A percentile compares a stretch with the other conserved stretches of the same genome.
These are phyloP conservation scores for Linnaemya vulpina DNA, from an alignment of 2,888 invertebrate species.

Conservation along the genomic window DNA sequence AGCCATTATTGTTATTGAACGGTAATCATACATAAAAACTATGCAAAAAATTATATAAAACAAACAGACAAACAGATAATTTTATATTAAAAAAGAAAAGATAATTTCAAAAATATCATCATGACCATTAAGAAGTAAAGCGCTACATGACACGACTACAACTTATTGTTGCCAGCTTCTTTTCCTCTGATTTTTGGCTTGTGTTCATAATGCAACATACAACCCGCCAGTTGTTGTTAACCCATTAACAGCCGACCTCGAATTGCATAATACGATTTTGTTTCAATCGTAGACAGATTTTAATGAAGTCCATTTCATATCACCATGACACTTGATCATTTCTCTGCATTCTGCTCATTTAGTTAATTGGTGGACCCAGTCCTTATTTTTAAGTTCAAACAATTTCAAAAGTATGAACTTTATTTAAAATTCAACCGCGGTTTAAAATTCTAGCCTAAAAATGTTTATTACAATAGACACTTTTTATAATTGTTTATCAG, in stretches of 20 bases:
- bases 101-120: constrained; percentile 33
- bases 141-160: constrained; percentile 72
- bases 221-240: constrained; percentile 6
- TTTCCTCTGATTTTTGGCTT: constrained; percentile 22
- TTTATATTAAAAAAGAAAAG: constrained; percentile 12
- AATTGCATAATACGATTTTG: too few species aligned
- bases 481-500: too few species aligned
- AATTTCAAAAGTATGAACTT: too few species aligned
- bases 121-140: constrained; percentile 72
- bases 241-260: background rate
- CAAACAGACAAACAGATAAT: constrained; percentile 49
- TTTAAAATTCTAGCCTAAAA: too few species aligned
- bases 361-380: too few species aligned
- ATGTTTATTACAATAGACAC: too few species aligned
- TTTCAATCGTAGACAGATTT: too few species aligned
- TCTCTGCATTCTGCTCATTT: too few species aligned
- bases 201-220: constrained; percentile 20
- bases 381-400: too few species aligned
- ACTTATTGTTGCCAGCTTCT: constrained; percentile 58
- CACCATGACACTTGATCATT: too few species aligned
- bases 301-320: too few species aligned
- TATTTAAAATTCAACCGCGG: too few species aligned
- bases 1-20: constrained; percentile 63
- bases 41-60: background rate
- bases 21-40: constrained; percentile 34